These are phyloP conservation scores for Fulmarus glacialis DNA, from an alignment of 2,113 vertebrate genomes.

Conservation along the genomic window DNA sequence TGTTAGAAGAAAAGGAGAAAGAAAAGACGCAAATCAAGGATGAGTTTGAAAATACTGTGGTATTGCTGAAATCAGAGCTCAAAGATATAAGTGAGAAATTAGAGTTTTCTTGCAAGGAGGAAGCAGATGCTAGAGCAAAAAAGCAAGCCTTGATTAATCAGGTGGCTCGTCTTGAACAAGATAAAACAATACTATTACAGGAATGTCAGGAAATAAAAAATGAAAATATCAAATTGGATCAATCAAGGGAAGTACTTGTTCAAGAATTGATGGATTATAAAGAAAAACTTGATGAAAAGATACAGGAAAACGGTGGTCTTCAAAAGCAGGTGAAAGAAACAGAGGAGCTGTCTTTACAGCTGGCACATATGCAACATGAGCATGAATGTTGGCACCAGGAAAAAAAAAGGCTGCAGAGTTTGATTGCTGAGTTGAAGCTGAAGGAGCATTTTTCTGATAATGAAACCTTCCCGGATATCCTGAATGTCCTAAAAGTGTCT, in stretches of 20 bases:
- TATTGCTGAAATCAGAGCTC: conserved; percentile 73
- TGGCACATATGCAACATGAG: conserved; percentile 42
- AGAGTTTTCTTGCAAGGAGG: conserved; percentile 44
- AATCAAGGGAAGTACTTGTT: conserved; percentile 35
- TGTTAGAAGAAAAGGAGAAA: conserved; percentile 64
- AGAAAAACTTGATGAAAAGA: conserved; percentile 37
- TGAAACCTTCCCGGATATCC: conserved; percentile 18
- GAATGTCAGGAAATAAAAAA: conserved; percentile 63
- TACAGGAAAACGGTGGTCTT: conserved; percentile 47
- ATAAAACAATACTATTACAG: conserved; percentile 67
- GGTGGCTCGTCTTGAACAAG: conserved; percentile 52
- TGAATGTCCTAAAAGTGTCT: conserved; percentile 58
- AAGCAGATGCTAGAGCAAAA: conserved; percentile 36
- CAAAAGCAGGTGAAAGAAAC: conserved; percentile 55
- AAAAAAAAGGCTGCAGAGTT: conserved; percentile 20
- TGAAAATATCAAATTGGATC: conserved; percentile 14
- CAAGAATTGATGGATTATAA: conserved; percentile 61
- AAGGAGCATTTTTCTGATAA: conserved; percentile 59
- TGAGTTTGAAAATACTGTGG: conserved; percentile 48
- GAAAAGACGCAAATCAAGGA: conserved; percentile 50
- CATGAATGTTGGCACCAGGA: conserved; percentile 43
- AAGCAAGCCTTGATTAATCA: conserved; percentile 54
- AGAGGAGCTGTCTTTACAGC: conserved; percentile 12
- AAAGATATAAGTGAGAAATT: conserved; percentile 56
- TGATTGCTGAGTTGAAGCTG: conserved; percentile 60